Percentiles rank a stretch among this genome's conserved stretches.
These are phyloP conservation scores for Euclidia mi DNA, from an alignment of 2,888 invertebrate species.

Conservation along the genomic window DNA sequence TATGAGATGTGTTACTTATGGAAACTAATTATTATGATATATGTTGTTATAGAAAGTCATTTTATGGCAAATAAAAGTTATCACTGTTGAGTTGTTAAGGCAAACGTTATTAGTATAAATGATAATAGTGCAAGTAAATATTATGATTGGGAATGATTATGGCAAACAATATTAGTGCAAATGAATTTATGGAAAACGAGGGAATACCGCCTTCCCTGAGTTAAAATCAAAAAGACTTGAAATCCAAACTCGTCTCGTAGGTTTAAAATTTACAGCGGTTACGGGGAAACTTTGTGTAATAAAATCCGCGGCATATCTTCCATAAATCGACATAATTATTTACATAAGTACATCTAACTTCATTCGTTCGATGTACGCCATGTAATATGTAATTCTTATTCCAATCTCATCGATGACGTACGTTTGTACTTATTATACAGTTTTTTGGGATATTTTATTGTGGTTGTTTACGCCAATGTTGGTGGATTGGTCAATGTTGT, in stretches of 20 bases:
- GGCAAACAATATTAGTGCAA: too few relatives aligned
- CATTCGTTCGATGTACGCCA: slow-evolving; percentile 49
- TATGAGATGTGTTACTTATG: too few relatives aligned
- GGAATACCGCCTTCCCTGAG: too few relatives aligned
- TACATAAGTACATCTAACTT: slow-evolving; percentile 43
- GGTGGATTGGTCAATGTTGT: neutral
- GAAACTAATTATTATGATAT: too few relatives aligned
- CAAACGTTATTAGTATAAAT: too few relatives aligned
- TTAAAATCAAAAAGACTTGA: slow-evolving; percentile 46
- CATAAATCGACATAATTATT: slow-evolving; percentile 52
- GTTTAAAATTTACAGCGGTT: slow-evolving; percentile 55
- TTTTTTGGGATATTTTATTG: slow-evolving; percentile 39
- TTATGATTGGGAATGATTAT: too few relatives aligned
- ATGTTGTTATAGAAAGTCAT: too few relatives aligned
- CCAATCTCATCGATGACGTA: slow-evolving; percentile 41
- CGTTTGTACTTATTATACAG: slow-evolving; percentile 43
- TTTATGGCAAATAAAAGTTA: too few relatives aligned
- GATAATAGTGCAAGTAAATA: too few relatives aligned
- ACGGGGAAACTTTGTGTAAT: slow-evolving; percentile 43
- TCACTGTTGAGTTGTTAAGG: too few relatives aligned
- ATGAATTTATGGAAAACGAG: too few relatives aligned
- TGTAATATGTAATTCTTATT: slow-evolving; percentile 54
- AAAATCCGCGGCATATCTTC: slow-evolving; percentile 42
- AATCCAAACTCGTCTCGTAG: slow-evolving; percentile 43
- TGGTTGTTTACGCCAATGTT: slow-evolving; percentile 2